Evolutionary conservation across 2,113 vertebrate genomes (phyloP).

Genomic region (Fulica atra): DNA sequence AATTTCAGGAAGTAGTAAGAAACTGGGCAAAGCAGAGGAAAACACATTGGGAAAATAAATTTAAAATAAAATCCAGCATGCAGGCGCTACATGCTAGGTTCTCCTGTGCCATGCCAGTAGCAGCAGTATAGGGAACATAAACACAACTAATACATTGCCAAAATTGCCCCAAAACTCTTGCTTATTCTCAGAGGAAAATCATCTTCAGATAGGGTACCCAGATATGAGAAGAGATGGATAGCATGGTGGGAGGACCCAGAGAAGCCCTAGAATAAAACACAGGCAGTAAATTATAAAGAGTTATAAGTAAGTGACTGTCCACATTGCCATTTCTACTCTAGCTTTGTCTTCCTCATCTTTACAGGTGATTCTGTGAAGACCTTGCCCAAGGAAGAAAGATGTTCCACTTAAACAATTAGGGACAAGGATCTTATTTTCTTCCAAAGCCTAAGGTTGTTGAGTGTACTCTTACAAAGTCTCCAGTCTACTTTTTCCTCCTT

Average conservation of each 20-base stretch:
- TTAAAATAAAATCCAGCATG: background rate
- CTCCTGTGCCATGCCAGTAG: background rate
- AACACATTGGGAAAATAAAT: background rate
- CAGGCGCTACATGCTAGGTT: background rate
- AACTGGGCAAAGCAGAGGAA: background rate
- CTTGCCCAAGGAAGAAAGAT: background rate
- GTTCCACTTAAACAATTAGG: background rate
- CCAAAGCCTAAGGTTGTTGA: background rate
- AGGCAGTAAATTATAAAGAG: background rate
- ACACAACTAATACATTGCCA: background rate
- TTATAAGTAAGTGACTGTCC: background rate
- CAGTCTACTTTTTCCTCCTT: background rate
- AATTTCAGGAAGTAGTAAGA: background rate
- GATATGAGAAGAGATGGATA: background rate
- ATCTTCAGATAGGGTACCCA: background rate
- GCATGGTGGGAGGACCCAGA: background rate
- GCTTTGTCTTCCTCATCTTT: background rate
- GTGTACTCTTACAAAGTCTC: background rate
- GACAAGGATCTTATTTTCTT: background rate
- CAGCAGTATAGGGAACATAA: background rate
- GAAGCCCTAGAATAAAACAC: background rate
- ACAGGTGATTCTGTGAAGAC: background rate
- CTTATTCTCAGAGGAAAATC: background rate
- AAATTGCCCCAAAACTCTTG: background rate
- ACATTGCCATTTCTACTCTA: background rate